A percentile compares a stretch with the other conserved stretches of the same genome.
phyloP scores from a whole-genome alignment of 2,888 invertebrate species.

The Lochmaea capreae region DNA sequence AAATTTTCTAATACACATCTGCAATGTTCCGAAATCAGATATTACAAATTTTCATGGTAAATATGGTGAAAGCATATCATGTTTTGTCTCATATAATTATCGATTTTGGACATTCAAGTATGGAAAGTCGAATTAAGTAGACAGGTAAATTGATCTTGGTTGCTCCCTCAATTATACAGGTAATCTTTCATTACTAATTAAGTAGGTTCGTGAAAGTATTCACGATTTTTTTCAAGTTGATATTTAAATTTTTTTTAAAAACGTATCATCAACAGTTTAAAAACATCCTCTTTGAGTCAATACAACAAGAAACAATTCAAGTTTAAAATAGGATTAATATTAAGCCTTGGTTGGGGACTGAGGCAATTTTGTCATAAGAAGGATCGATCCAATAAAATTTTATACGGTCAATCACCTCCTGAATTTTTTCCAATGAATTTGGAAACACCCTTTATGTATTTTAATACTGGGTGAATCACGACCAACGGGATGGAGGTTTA shows the following conservation, averaged over 20 bases:
- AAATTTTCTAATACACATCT: not conserved
- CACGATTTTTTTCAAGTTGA: not conserved
- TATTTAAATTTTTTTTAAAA: not conserved
- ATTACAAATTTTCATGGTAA: conserved; percentile 4
- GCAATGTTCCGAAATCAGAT: not conserved
- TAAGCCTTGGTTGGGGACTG: no score
- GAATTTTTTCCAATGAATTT: no score
- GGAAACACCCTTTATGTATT: no score
- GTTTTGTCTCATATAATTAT: not conserved
- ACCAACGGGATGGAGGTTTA: no score
- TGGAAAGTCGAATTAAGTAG: conserved; percentile 4
- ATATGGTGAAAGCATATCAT: conserved; percentile 4
- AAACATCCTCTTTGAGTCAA: no score
- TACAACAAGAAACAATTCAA: no score
- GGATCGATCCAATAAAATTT: no score
- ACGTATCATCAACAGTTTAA: not conserved
- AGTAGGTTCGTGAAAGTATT: conserved; percentile 15
- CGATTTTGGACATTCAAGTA: conserved; percentile 8
- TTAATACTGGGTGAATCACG: no score
- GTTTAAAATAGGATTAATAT: no score
- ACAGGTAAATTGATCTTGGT: not conserved
- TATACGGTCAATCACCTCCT: no score
- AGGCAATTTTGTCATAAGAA: no score
- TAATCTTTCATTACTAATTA: conserved; percentile 15
- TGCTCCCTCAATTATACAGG: conserved; percentile 8